These are phyloP conservation scores for Wasmannia auropunctata DNA, from an alignment of 1,140 invertebrate genomes.

Conservation along the genomic window DNA sequence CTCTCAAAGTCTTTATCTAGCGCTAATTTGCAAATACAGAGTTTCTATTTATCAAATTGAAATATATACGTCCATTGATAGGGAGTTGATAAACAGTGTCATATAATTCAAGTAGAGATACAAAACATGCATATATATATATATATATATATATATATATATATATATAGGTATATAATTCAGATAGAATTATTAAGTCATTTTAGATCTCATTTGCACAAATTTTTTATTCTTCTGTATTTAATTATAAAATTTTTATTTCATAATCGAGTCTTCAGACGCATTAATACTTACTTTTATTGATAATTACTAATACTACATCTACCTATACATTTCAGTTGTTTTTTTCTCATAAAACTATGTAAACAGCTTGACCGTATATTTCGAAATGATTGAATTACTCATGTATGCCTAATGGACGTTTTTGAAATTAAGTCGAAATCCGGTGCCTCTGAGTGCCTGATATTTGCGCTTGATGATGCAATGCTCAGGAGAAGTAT, in stretches of 20 bases:
- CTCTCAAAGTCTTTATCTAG: slow-evolving; percentile 1
- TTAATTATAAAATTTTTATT: not conserved
- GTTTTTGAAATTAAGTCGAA: slow-evolving; percentile 44
- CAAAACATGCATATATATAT: not conserved
- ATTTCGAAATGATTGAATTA: not conserved
- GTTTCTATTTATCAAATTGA: slow-evolving; percentile 43
- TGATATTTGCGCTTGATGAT: slow-evolving; percentile 59
- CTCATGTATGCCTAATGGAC: not conserved
- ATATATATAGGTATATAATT: too few relatives aligned
- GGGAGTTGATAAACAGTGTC: not conserved
- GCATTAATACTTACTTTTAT: not conserved
- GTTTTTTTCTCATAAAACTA: not conserved
- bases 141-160: too few relatives aligned
- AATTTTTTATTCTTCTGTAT: slow-evolving; percentile 1
- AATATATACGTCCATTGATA: not conserved
- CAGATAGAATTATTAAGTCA: not conserved
- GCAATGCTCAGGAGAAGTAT: slow-evolving; percentile 67
- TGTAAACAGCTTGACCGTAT: not conserved
- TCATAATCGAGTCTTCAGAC: not conserved
- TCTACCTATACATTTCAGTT: not conserved
- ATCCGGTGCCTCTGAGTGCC: slow-evolving; percentile 66
- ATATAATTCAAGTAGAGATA: slow-evolving; percentile 30
- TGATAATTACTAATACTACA: not conserved
- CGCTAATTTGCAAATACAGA: slow-evolving; percentile 3
- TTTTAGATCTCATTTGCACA: slow-evolving; percentile 2